Conservation (phyloP, 2,113 vertebrate species). For the Paralichthys olivaceus region DNA sequence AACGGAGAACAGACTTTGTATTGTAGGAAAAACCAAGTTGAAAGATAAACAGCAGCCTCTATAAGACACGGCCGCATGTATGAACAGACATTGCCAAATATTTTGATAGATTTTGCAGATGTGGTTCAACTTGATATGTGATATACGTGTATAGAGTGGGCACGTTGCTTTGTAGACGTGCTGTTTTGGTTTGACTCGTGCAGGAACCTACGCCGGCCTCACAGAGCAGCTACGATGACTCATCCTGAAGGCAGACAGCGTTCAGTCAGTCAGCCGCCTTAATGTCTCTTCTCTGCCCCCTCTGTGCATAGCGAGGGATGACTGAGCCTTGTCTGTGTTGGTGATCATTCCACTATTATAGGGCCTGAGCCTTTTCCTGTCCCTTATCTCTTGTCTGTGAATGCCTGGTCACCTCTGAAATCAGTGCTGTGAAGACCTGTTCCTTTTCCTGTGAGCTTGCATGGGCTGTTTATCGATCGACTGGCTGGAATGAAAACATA, state of each 20-base stretch:
- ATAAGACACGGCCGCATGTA: background rate
- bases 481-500: constrained; percentile 15
- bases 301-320: constrained; percentile 71
- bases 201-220: constrained; percentile 46
- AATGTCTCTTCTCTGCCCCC: constrained; percentile 71
- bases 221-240: constrained; percentile 70
- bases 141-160: background rate
- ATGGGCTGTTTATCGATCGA: constrained; percentile 18
- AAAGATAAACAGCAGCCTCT: background rate
- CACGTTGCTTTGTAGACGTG: constrained; percentile 28
- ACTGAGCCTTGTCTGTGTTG: constrained; percentile 76
- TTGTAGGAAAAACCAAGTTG: background rate
- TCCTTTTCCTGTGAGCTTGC: constrained; percentile 17
- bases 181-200: constrained; percentile 20
- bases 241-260: constrained; percentile 70
- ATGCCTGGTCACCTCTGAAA: constrained; percentile 23
- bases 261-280: constrained; percentile 76
- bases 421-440: constrained; percentile 19
- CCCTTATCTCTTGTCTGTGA: constrained; percentile 19
- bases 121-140: constrained; percentile 22
- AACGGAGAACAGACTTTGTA: constrained; percentile 21
- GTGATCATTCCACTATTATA: constrained; percentile 59
- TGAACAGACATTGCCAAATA: constrained; percentile 55
- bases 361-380: constrained; percentile 32
- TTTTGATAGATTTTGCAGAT: constrained; percentile 53